phyloP scores from a whole-genome alignment of 2,113 vertebrate genomes.

The Thamnophis sirtalis region DNA sequence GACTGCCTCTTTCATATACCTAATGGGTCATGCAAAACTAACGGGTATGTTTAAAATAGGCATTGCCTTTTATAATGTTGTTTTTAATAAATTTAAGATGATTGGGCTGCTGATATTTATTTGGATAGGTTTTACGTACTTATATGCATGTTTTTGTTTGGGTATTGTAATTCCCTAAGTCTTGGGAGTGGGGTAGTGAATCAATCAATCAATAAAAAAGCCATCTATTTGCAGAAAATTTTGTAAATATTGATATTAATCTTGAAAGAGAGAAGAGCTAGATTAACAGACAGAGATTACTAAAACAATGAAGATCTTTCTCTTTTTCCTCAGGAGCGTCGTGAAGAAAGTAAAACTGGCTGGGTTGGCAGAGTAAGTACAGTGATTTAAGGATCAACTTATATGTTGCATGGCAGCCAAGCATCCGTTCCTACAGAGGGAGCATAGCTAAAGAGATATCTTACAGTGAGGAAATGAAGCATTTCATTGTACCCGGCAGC shows the following conservation, averaged over 20 bases:
- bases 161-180: not conserved
- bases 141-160: not conserved
- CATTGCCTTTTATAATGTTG: not conserved
- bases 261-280: not conserved
- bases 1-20: not conserved
- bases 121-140: not conserved
- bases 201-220: not conserved
- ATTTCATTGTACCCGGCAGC: not conserved
- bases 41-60: not conserved
- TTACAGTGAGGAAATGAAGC: not conserved
- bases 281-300: constrained; percentile 15
- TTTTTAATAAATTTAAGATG: not conserved
- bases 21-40: not conserved
- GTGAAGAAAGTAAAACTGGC: constrained; percentile 81
- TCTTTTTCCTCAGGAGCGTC: constrained; percentile 55
- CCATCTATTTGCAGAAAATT: not conserved
- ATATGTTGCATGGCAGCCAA: not conserved
- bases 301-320: constrained; percentile 31
- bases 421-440: not conserved
- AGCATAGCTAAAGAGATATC: not conserved
- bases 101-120: not conserved
- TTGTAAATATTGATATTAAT: constrained; percentile 12
- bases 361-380: constrained; percentile 93
- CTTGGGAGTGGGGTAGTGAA: not conserved
- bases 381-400: not conserved